Evolutionary conservation across 2,797 vertebrate species (phyloP).

Genomic region (Melanogrammus aeglefinus): DNA sequence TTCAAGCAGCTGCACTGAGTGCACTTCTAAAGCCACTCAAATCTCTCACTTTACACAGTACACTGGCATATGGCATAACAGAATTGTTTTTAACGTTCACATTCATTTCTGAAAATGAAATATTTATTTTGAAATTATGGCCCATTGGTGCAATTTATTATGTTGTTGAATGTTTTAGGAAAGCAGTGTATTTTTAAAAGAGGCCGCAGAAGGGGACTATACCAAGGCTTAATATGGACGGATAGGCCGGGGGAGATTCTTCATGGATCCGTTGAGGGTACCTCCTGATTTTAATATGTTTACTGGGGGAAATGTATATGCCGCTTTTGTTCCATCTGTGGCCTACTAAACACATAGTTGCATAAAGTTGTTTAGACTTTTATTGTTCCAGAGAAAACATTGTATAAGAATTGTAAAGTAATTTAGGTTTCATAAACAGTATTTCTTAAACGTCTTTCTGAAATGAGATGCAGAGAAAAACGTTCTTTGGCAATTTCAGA

Average conservation of each 20-base stretch:
- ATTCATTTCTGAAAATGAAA: background rate
- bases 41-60: slow-evolving; percentile 54
- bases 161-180: too few relatives aligned
- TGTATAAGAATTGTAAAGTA: too few relatives aligned
- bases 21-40: slow-evolving; percentile 50
- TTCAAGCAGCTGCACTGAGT: slow-evolving; percentile 55
- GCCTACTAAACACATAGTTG: background rate
- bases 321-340: background rate
- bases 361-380: background rate
- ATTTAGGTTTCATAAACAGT: too few relatives aligned
- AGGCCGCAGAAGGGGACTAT: background rate
- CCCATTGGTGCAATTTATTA: background rate
- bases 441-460: too few relatives aligned
- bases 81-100: background rate
- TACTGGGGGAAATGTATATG: too few relatives aligned
- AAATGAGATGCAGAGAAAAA: too few relatives aligned
- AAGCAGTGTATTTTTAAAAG: background rate
- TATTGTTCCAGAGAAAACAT: too few relatives aligned
- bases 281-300: too few relatives aligned
- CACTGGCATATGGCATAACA: background rate
- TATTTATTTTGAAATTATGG: background rate
- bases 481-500: too few relatives aligned
- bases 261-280: background rate
- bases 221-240: background rate
- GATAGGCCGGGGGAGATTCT: too few relatives aligned